phyloP scores from a whole-genome alignment of 2,797 vertebrate genomes.

The Adrianichthys oophorus region DNA sequence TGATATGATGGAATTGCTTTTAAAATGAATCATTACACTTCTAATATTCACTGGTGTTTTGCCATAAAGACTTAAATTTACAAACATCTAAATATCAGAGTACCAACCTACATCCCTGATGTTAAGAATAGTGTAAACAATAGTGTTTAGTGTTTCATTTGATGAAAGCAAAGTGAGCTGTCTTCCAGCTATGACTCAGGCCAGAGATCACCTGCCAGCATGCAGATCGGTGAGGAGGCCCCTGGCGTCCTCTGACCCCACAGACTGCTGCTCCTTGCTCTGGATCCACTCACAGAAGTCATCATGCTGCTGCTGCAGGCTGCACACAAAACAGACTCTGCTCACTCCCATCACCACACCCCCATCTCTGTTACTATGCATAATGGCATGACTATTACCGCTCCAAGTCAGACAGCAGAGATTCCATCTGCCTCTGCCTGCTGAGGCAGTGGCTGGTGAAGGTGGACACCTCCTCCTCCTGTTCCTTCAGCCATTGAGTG shows the following conservation, averaged over 20 bases:
- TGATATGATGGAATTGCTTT: no score
- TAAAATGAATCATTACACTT: no score
- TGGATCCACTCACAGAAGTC: conserved; percentile 82
- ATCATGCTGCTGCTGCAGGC: conserved; percentile 80
- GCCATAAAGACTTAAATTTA: no score
- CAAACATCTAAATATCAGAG: no score
- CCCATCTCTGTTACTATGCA: background rate
- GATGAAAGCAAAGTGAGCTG: no score
- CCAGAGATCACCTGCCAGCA: conserved; percentile 79
- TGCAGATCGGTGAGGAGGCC: conserved; percentile 75
- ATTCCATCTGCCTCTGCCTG: conserved; percentile 75
- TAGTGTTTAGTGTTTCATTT: no score
- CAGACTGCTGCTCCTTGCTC: conserved; percentile 77
- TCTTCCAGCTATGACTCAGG: background rate
- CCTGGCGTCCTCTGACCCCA: conserved; percentile 59
- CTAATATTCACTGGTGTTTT: no score
- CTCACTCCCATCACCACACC: background rate
- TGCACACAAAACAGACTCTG: conserved; percentile 43
- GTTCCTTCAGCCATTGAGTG: conserved; percentile 79
- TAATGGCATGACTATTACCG: conserved; percentile 66
- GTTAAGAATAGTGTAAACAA: no score
- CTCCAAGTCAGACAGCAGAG: conserved; percentile 73
- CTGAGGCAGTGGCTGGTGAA: conserved; percentile 80
- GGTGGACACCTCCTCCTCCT: conserved; percentile 81
- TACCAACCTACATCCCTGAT: no score